A percentile compares a stretch with the other conserved stretches of the same genome.
These are phyloP conservation scores for Rhopalosiphum maidis DNA, from an alignment of 1,140 invertebrate species.

Conservation along the genomic window DNA sequence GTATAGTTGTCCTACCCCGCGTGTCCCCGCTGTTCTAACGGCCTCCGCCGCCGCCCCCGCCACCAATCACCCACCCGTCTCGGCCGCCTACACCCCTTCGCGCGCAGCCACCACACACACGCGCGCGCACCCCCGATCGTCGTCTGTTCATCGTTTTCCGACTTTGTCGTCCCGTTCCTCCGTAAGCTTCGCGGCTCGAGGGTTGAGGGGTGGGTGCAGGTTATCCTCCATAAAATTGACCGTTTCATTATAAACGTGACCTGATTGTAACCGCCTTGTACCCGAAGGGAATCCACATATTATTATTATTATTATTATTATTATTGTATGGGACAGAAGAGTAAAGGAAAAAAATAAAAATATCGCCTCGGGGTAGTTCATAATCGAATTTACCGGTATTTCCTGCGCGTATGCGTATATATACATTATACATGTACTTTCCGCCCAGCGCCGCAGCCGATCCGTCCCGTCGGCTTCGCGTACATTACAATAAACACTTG, in stretches of 20 bases:
- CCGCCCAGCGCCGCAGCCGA: not conserved
- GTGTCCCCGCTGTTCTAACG: not conserved
- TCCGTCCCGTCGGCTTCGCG: not conserved
- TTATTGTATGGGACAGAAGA: not conserved
- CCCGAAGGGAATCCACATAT: constrained; percentile 43
- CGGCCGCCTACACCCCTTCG: not conserved
- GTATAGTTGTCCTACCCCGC: constrained; percentile 12
- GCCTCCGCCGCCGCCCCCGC: not conserved
- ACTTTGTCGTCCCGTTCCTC: constrained; percentile 26
- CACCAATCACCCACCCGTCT: not conserved
- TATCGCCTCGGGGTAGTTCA: constrained; percentile 25
- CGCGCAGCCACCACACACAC: not conserved
- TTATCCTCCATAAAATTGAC: constrained; percentile 57
- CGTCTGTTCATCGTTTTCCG: constrained; percentile 47
- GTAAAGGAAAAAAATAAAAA: not conserved
- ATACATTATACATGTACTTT: not conserved
- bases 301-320: not conserved
- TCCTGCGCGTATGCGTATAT: not conserved
- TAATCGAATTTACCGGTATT: constrained; percentile 49
- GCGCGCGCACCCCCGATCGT: not conserved
- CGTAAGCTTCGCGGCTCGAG: not conserved
- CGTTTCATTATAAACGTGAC: constrained; percentile 58
- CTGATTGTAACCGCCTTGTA: constrained; percentile 53
- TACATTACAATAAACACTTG: constrained; percentile 24
- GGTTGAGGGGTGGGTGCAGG: not conserved